Evolutionary conservation across 2,113 vertebrate genomes (phyloP).

Genomic region (Paralichthys olivaceus): DNA sequence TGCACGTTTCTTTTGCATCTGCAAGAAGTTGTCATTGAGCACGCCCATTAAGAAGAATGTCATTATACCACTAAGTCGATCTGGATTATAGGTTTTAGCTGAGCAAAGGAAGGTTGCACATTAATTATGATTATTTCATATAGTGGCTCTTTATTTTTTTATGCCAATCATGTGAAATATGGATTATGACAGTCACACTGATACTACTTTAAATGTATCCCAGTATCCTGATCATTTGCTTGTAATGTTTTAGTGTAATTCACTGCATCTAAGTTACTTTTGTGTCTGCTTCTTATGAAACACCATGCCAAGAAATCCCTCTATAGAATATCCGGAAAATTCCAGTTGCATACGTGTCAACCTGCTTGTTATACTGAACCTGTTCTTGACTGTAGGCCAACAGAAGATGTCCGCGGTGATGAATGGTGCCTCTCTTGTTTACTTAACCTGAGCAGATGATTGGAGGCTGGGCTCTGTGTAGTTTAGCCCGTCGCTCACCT

Average conservation of each 20-base stretch:
- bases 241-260: conserved; percentile 1
- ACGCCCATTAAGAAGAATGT: conserved; percentile 34
- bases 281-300: not conserved
- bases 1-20: conserved; percentile 46
- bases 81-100: conserved; percentile 72
- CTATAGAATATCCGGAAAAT: not conserved
- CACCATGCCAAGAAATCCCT: not conserved
- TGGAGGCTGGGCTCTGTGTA: not conserved
- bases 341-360: not conserved
- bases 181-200: conserved; percentile 56
- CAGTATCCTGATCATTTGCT: conserved; percentile 11
- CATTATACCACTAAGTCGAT: conserved; percentile 67
- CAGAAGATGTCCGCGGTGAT: not conserved
- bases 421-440: not conserved
- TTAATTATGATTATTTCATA: conserved; percentile 73
- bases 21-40: conserved; percentile 43
- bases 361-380: not conserved
- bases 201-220: conserved; percentile 30
- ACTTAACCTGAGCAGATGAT: not conserved
- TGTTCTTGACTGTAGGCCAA: not conserved
- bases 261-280: not conserved
- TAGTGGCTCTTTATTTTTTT: conserved; percentile 58
- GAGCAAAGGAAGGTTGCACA: conserved; percentile 56
- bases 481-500: conserved; percentile 41
- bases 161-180: conserved; percentile 60